These are phyloP conservation scores for Macrobrachium nipponense DNA, from an alignment of 1,140 invertebrate genomes.

Conservation along the genomic window DNA sequence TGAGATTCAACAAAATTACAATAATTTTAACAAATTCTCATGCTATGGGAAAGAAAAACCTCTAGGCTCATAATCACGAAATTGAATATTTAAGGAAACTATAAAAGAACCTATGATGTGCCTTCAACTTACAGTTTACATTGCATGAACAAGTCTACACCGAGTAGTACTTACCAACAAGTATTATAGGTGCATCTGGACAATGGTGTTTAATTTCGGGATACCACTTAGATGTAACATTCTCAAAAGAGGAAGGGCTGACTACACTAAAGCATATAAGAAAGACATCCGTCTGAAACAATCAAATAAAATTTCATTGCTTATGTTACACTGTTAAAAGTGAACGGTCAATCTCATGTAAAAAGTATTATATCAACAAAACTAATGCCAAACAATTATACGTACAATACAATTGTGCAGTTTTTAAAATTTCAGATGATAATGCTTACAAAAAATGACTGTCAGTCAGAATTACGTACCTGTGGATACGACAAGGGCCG, in stretches of 20 bases:
- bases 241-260: constrained; percentile 98
- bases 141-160: background rate
- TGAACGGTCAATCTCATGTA: too few species aligned
- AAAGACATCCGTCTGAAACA: constrained; percentile 89
- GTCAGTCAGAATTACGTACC: constrained; percentile 72
- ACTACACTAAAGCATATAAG: constrained; percentile 98
- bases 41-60: too few species aligned
- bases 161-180: constrained; percentile 81
- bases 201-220: constrained; percentile 99
- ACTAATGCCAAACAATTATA: too few species aligned
- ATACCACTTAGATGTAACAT: constrained; percentile 99
- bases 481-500: constrained; percentile 93
- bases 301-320: background rate
- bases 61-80: background rate
- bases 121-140: background rate
- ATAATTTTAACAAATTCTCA: too few species aligned
- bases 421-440: background rate
- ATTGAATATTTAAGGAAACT: background rate
- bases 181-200: constrained; percentile 96
- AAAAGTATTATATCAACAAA: too few species aligned
- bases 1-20: too few species aligned
- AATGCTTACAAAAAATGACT: background rate
- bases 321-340: too few species aligned
- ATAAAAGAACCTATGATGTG: background rate
- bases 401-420: too few species aligned